A percentile compares a stretch with the other conserved stretches of the same genome.
These are phyloP conservation scores for Ariolimax columbianus DNA, from an alignment of 2,888 invertebrate genomes.

Conservation along the genomic window DNA sequence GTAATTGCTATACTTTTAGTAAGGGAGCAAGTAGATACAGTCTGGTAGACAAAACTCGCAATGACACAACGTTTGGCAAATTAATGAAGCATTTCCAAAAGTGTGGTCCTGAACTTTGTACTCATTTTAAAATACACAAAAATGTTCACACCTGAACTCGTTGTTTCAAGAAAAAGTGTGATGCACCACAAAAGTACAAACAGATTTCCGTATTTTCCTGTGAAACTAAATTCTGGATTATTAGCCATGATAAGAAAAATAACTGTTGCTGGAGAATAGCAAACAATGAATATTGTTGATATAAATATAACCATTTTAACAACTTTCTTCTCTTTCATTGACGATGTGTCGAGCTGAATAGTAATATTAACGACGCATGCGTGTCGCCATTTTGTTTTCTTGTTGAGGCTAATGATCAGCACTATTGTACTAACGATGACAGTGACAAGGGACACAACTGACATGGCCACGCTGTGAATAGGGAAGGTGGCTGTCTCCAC, in stretches of 20 bases:
- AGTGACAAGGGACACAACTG: neutral
- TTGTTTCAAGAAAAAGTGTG: neutral
- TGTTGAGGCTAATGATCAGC: slow-evolving; percentile 15
- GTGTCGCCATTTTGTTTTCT: slow-evolving; percentile 34
- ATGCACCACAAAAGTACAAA: neutral
- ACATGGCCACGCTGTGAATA: slow-evolving; percentile 8
- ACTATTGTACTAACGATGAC: slow-evolving; percentile 12
- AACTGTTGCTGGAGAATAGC: neutral
- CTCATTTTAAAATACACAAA: slow-evolving; percentile 37
- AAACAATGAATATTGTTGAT: slow-evolving; percentile 23
- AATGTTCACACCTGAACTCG: slow-evolving; percentile 19
- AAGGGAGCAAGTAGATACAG: too few species aligned
- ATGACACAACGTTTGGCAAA: neutral
- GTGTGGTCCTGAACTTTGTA: neutral
- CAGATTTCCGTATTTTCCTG: slow-evolving; percentile 2
- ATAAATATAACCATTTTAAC: slow-evolving; percentile 20
- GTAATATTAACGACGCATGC: neutral
- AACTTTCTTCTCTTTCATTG: slow-evolving; percentile 14
- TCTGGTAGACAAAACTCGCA: too few species aligned
- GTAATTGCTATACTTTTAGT: too few species aligned
- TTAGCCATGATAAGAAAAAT: neutral
- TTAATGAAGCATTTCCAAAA: neutral
- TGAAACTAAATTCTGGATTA: slow-evolving; percentile 19
- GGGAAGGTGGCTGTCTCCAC: slow-evolving; percentile 4
- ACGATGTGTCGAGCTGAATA: neutral